These are phyloP conservation scores for Periphyllus acericola DNA, from an alignment of 2,888 invertebrate species.

Conservation along the genomic window DNA sequence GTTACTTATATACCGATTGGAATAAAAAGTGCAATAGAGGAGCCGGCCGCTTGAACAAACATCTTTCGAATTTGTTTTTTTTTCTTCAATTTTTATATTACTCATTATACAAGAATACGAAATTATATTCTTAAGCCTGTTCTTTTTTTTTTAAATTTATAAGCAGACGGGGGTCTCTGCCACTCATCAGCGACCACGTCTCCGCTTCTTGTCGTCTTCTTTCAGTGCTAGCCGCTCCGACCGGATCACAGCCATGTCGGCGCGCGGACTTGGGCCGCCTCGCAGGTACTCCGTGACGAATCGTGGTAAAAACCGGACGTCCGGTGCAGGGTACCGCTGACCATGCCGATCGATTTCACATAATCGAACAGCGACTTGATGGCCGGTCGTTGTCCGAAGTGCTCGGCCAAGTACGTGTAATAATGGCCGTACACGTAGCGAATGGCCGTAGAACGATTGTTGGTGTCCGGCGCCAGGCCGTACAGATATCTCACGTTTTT, in stretches of 20 bases:
- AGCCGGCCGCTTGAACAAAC: too few relatives aligned
- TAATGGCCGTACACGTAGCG: slow-evolving; percentile 28
- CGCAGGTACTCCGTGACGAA: neutral
- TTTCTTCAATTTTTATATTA: too few relatives aligned
- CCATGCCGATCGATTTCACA: neutral
- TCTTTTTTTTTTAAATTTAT: too few relatives aligned
- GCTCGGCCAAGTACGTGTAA: slow-evolving; percentile 8
- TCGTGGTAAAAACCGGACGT: neutral
- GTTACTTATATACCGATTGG: too few relatives aligned
- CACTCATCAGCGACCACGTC: too few relatives aligned
- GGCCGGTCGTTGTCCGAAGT: neutral
- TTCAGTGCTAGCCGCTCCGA: neutral
- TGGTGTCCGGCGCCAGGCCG: neutral
- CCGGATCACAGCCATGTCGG: neutral
- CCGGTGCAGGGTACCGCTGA: neutral
- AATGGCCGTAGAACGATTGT: neutral
- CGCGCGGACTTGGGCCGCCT: neutral
- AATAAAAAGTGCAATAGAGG: too few relatives aligned
- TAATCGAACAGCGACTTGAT: neutral
- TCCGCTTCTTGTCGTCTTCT: neutral
- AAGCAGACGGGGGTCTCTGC: too few relatives aligned
- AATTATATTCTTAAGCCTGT: too few relatives aligned
- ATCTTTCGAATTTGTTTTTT: too few relatives aligned
- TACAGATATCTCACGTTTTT: slow-evolving; percentile 23
- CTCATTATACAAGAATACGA: too few relatives aligned